These are phyloP conservation scores for Indri indri DNA, from an alignment of 2,113 vertebrate species.

Conservation along the genomic window DNA sequence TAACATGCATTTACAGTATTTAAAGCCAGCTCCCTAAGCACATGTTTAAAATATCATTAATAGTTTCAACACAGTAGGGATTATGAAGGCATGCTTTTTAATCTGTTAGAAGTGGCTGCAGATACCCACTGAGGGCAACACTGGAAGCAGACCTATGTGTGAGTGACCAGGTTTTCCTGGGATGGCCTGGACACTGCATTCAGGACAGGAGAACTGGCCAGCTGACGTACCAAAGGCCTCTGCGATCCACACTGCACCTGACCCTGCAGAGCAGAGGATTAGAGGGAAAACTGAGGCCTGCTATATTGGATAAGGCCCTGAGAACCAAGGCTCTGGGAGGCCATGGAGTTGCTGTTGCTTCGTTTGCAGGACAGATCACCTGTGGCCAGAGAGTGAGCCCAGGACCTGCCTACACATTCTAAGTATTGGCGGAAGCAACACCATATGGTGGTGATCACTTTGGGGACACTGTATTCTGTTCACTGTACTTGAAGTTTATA, in stretches of 20 bases:
- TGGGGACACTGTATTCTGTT: not conserved
- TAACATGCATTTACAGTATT: not conserved
- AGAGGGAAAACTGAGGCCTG: not conserved
- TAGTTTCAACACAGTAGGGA: fast-evolving
- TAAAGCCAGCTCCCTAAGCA: not conserved
- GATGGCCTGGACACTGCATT: not conserved
- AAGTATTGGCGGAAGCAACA: not conserved
- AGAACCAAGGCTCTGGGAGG: not conserved
- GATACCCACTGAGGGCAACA: fast-evolving
- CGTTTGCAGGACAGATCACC: not conserved
- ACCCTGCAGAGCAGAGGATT: not conserved
- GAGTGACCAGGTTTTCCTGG: not conserved
- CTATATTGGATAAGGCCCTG: not conserved
- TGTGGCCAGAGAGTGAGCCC: fast-evolving
- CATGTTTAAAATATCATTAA: not conserved
- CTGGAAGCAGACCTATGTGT: not conserved
- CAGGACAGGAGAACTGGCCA: not conserved
- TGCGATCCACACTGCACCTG: too few relatives aligned
- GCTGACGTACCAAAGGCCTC: not conserved
- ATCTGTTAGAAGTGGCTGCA: fast-evolving
- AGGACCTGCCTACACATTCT: not conserved
- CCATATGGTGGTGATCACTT: fast-evolving
- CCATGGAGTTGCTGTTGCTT: not conserved
- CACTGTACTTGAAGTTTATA: not conserved
- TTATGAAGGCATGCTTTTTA: fast-evolving